Conservation (phyloP, 2,888 invertebrate species). For the Papilio protenor region DNA sequence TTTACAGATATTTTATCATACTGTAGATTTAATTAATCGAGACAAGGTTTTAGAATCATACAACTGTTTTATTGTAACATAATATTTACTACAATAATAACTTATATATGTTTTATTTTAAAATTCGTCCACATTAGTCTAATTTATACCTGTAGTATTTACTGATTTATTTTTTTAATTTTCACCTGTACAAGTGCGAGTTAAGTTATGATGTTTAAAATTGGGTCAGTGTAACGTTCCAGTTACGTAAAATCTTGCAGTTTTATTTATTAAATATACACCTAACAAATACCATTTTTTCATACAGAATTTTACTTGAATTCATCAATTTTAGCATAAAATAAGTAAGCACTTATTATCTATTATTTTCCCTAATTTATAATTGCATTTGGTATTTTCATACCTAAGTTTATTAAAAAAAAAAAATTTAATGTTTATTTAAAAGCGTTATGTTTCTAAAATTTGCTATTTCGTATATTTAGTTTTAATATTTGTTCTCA, state of each 20-base stretch:
- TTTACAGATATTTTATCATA: not conserved
- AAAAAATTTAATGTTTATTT: too few relatives aligned
- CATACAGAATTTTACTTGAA: not conserved
- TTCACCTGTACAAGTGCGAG: conserved; percentile 11
- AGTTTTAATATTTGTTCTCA: too few relatives aligned
- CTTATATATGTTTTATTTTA: too few relatives aligned
- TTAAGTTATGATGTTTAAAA: conserved; percentile 15
- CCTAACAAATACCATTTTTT: not conserved
- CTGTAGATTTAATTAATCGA: too few relatives aligned
- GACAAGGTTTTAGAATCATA: too few relatives aligned
- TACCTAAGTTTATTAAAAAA: not conserved
- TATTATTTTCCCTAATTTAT: not conserved
- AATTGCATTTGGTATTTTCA: too few relatives aligned
- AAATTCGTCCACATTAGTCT: too few relatives aligned
- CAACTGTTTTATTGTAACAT: too few relatives aligned
- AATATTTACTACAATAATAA: too few relatives aligned
- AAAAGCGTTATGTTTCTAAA: too few relatives aligned
- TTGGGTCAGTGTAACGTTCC: conserved; percentile 22
- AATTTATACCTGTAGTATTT: too few relatives aligned
- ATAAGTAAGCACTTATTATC: not conserved
- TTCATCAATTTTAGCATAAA: not conserved
- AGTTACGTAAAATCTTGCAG: conserved; percentile 1
- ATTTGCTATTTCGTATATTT: too few relatives aligned
- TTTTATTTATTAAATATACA: conserved; percentile 19
- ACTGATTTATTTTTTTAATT: not conserved